Percentiles rank a stretch among this genome's conserved stretches.
Evolutionary conservation across 1,140 invertebrate genomes (phyloP).

Genomic region (Drosophila varians): DNA sequence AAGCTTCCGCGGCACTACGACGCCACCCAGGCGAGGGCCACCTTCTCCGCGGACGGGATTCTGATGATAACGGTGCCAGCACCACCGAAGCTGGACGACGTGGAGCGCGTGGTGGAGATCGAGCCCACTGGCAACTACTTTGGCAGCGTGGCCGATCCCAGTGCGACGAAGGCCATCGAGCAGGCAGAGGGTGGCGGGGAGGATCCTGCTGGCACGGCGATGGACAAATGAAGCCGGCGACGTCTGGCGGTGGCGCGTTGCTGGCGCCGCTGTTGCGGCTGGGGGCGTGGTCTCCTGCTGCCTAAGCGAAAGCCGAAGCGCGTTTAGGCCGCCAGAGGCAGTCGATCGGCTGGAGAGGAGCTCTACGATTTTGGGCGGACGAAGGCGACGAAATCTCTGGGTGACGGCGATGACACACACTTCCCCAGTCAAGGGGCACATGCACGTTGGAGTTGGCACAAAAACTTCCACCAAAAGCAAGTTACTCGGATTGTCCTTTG

Average conservation of each 20-base stretch:
- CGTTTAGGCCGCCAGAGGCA: conserved; percentile 68
- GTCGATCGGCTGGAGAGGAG: conserved; percentile 48
- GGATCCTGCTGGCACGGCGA: conserved; percentile 62
- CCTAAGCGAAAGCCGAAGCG: conserved; percentile 25
- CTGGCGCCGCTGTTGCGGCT: conserved; percentile 22
- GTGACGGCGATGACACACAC: conserved; percentile 7
- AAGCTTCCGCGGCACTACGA: conserved; percentile 79
- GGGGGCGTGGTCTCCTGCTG: conserved; percentile 9
- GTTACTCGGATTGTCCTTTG: conserved; percentile 50
- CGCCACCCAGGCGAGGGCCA: conserved; percentile 71
- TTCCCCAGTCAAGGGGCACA: conserved; percentile 1
- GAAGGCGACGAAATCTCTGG: background rate
- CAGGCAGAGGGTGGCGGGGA: conserved; percentile 54
- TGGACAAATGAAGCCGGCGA: conserved; percentile 72
- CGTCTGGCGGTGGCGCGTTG: conserved; percentile 69
- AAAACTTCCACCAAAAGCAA: conserved; percentile 12
- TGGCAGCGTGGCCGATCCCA: conserved; percentile 68
- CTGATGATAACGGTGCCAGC: conserved; percentile 78
- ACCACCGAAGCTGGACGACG: conserved; percentile 77
- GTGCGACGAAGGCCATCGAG: conserved; percentile 68
- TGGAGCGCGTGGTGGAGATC: conserved; percentile 76
- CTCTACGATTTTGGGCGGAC: background rate
- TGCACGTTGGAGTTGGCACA: conserved; percentile 19
- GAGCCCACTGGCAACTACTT: conserved; percentile 76
- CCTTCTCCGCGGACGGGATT: conserved; percentile 78